Evolutionary conservation across 2,888 invertebrate genomes (phyloP), one percentile per base, ranked within the genome.

Genomic region (Campopleginae sp.): DNA sequence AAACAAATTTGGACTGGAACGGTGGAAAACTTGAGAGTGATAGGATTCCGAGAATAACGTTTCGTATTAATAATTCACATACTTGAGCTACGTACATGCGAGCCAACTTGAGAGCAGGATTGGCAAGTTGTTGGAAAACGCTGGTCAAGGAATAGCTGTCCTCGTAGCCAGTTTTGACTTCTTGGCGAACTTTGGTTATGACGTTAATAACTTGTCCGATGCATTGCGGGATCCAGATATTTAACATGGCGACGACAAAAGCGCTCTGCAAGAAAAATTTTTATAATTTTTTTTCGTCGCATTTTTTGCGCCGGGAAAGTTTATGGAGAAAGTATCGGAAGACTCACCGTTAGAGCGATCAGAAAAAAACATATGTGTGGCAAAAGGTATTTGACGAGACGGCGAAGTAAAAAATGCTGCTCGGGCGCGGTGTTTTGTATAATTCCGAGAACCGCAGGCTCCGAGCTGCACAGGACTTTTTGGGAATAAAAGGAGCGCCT

Each of bases 181-280:
- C 94, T 61, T 88, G 86, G 19, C 94, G 94, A 90, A 95, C 95
- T 86, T 95, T 95, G 0, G 96, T 95, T 63, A 97, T 94, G 1
- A 96, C 96, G 94, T 98, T 98, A 23, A 98, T 97, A 44, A 98
- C 94, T 66, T 96, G 96, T 31, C 98, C 98, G 82, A 98, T 95
- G 90, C 97, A 94, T 82, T 97, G 96, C 0, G 98, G 98, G 89
- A 98, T 97, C 94, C 98, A 96, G 80, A 98, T 97, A 92, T 98
- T 99, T 82, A 98, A 95, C 87, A 97, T 94, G 17, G 98, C 98
- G 38, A 98, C 98, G 76, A 96, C 95, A 80, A 98, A 94, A 4
- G 98, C 98, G 84, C 98, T 97, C 98, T 98, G 27, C 80, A 89
- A 8, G 72, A 61, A 75, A 82, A 78, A 79, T 46, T 46, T 51